Base-by-base conservation (phyloP, 2,888 invertebrate species). In the Campoletis raptor region DNA sequence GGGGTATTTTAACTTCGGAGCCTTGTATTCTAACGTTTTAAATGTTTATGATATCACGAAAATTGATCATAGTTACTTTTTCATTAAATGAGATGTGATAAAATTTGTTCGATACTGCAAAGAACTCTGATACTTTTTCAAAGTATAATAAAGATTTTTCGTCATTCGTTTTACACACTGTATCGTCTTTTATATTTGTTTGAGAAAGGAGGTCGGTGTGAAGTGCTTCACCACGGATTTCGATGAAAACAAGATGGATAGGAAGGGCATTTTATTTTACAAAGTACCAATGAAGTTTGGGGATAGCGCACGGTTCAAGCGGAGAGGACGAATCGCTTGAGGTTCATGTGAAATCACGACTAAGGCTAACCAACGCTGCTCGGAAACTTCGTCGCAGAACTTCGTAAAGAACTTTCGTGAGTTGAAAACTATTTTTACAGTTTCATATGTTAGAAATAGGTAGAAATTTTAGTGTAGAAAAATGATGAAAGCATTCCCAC, bases 401-500 rank as follows among this genome's bases (percentile, higher is more conserved):
- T 37, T 45, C 15, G 57, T n/a, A 30, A 30, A 42, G 74, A 89
- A 85, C 83, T 89, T 88, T 88, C 88, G 66, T 78, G 45, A 83
- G 66, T 81, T 54, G 30, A 64, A 24, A 48, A 77, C 40, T 66
- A 54, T 12, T 45, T 54, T 79, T 57, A 37, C 42, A 45, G 42
- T 30, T 79, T 40, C 40, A n/a, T 36, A 64, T 52, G 40, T 30
- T 30, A 18, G 40, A 73, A 69, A 76, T 70, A 73, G 45, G 70
- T 74, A 52, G 70, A 12, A 66, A 42, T 37, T 52, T 54, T 81
- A 81, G 61, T 85, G 66, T 9, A 2, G 84, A 88, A 77, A 72
- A 69, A 52, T 42, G 69, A 67, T 70, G 83, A 64, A 83, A 57
- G 80, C 66, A 76, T 85, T 88, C 87, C 76, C 82, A 83, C 86